Evolutionary conservation across 1,140 invertebrate species (phyloP).

Genomic region (Drosophila pachea): DNA sequence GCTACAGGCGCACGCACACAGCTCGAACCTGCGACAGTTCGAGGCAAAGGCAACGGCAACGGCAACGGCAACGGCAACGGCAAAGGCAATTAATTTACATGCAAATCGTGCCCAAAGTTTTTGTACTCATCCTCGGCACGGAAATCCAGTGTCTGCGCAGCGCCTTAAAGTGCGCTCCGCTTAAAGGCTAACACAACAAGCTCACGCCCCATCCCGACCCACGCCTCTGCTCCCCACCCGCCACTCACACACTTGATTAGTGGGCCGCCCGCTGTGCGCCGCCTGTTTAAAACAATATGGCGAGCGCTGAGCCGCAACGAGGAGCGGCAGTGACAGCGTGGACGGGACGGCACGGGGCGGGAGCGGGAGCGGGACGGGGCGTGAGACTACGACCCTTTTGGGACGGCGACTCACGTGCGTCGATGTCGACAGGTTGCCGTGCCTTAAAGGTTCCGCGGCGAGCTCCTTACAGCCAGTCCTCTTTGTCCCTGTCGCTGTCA

Average conservation of each 20-base stretch:
- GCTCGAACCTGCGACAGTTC: conserved; percentile 43
- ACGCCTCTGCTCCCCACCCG: conserved; percentile 47
- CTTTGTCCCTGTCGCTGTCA: conserved; percentile 30
- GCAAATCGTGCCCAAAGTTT: conserved; percentile 77
- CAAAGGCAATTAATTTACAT: conserved; percentile 78
- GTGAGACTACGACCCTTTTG: conserved; percentile 65
- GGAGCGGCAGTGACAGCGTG: neutral
- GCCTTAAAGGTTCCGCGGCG: conserved; percentile 56
- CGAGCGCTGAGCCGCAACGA: conserved; percentile 1
- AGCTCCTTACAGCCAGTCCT: conserved; percentile 47
- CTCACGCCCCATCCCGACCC: conserved; percentile 7
- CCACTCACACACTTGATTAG: conserved; percentile 64
- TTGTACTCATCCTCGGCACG: conserved; percentile 6
- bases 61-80: neutral
- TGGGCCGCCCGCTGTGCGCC: conserved; percentile 61
- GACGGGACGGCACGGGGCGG: neutral
- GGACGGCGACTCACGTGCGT: conserved; percentile 49
- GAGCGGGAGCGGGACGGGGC: conserved; percentile 7
- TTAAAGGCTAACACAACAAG: conserved; percentile 29
- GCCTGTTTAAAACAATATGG: conserved; percentile 73
- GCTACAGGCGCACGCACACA: conserved; percentile 41
- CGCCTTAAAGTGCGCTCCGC: conserved; percentile 34
- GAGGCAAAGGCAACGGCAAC: conserved; percentile 23
- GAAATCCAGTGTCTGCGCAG: conserved; percentile 1
- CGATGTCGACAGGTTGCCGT: conserved; percentile 71